Conservation (phyloP, 2,888 invertebrate species). For the Rhopalosiphum nymphaeae region DNA sequence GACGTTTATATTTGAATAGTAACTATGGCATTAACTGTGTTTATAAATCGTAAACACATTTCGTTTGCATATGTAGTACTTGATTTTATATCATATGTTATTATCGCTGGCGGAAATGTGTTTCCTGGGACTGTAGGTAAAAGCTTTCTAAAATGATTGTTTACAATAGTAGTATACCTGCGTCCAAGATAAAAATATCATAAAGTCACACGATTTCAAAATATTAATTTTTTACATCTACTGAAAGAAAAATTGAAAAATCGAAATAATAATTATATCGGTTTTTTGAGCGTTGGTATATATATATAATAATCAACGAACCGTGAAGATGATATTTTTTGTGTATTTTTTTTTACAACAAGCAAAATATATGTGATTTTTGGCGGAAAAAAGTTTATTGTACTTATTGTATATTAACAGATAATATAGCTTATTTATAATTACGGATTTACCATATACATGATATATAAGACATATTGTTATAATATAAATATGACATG, state of each 20-base stretch:
- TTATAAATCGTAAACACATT: background rate
- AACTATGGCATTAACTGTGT: background rate
- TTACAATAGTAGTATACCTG: background rate
- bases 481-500: background rate
- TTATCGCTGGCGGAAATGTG: constrained; percentile 39
- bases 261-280: background rate
- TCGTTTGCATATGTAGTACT: background rate
- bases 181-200: background rate
- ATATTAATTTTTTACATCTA: background rate
- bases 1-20: background rate
- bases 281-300: background rate
- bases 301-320: background rate
- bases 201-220: constrained; percentile 14
- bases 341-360: background rate
- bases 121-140: constrained; percentile 22
- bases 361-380: too few relatives aligned
- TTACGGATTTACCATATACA: too few relatives aligned
- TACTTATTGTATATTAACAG: too few relatives aligned
- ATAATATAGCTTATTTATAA: too few relatives aligned
- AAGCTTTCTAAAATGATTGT: constrained; percentile 40
- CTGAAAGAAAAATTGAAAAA: background rate
- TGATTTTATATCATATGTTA: background rate
- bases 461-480: background rate
- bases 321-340: background rate
- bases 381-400: too few relatives aligned